Evolutionary conservation across 2,888 invertebrate species (phyloP), one percentile per base, ranked within the genome.

Genomic region (Drosophila longiperda): DNA sequence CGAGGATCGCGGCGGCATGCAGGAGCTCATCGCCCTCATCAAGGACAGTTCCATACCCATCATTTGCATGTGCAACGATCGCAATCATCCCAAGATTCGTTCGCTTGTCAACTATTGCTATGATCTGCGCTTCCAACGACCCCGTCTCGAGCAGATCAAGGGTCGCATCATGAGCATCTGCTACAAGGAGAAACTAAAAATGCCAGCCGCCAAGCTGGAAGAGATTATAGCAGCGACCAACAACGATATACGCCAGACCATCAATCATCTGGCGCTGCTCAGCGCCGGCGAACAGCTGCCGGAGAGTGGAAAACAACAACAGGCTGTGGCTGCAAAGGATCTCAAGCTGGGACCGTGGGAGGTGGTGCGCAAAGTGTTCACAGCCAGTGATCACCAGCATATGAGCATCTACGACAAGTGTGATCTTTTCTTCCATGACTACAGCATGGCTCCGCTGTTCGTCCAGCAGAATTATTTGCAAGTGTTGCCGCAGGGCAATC

Each of bases 1-100:
- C 92, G 98, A 99, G 93, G 99, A 99, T 93, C 95, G 99, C 83
- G 99, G 99, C 29, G 99, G 99, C 49, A 95, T 99, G 59, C 97
- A 98, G 93, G 99, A 99, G 93, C 93, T 99, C 52, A 98, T 99
- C 69, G 94, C 94, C 12, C 94, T 99, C 26, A 99, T 99, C 75
- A 99, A 99, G 93, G 94, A 95, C 0, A 94, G 98, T 1, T 96
- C 96, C 23, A 95, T 98, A 66, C 99, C 99, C 0, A 96, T 99
- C 62, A 96, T 99, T 86, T 99, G 99, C 93, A 99, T 99, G 95
- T 99, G 99, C 93, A 99, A 99, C 92, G 99, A 99, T 93, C 95
- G 99, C 52, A 96, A 96, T 91, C 97, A 97, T 92, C 96, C 95
- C 69, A 99, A 99, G 94, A 98, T 99, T 94, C 95, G 98, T 66